A percentile compares a stretch with the other conserved stretches of the same genome.
phyloP scores from a whole-genome alignment of 2,888 invertebrate genomes.

The Ormia ochracea region DNA sequence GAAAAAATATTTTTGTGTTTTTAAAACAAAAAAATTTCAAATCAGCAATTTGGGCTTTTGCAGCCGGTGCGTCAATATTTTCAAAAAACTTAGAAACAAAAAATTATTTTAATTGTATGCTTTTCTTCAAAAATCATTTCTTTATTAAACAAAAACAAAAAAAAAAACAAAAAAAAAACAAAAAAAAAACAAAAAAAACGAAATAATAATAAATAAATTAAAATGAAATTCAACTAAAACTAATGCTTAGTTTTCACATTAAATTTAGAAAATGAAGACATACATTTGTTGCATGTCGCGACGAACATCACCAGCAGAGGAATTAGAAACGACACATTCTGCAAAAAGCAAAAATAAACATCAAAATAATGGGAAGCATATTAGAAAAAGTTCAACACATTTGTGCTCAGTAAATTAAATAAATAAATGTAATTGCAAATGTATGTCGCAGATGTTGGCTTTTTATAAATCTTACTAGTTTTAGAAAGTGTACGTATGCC shows the following conservation, averaged over 20 bases:
- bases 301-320: slow-evolving; percentile 15
- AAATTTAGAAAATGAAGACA: slow-evolving; percentile 61
- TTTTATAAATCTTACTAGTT: background rate
- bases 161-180: too few relatives aligned
- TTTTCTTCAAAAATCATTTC: background rate
- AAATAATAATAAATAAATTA: background rate
- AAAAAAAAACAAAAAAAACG: too few relatives aligned
- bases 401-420: slow-evolving; percentile 12
- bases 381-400: slow-evolving; percentile 52
- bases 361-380: slow-evolving; percentile 24
- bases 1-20: too few relatives aligned
- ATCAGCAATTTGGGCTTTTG: slow-evolving; percentile 34
- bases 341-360: background rate
- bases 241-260: slow-evolving; percentile 52
- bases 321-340: background rate
- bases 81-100: slow-evolving; percentile 23
- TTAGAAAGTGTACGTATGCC: slow-evolving; percentile 9
- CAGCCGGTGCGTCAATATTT: slow-evolving; percentile 62
- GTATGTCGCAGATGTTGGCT: slow-evolving; percentile 50
- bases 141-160: background rate
- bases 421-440: background rate
- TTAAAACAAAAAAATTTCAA: background rate
- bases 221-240: background rate
- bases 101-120: background rate
- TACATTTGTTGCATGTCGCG: slow-evolving; percentile 54